Percentiles rank a stretch among this genome's conserved stretches.
These are phyloP conservation scores for Silurus lanzhouensis DNA, from an alignment of 2,797 vertebrate genomes.

Conservation along the genomic window DNA sequence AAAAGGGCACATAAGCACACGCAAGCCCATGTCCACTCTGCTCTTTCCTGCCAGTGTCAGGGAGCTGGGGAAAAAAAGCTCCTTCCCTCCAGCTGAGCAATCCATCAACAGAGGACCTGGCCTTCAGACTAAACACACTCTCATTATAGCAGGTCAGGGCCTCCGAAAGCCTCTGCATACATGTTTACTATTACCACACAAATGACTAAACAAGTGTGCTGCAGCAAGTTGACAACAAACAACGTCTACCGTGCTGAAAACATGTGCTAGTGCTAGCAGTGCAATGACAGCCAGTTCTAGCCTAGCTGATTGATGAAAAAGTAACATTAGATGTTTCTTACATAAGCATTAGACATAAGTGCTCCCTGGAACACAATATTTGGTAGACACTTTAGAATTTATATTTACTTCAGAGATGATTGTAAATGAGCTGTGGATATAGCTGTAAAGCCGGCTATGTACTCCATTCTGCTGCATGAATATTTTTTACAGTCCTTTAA, in stretches of 20 bases:
- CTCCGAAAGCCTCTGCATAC: constrained; percentile 56
- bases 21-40: constrained; percentile 57
- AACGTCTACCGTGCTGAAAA: constrained; percentile 25
- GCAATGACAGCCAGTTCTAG: not conserved
- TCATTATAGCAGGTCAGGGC: constrained; percentile 64
- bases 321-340: not conserved
- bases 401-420: not conserved
- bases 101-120: constrained; percentile 62
- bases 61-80: constrained; percentile 48
- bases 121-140: constrained; percentile 67
- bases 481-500: not conserved
- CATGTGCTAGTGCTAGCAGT: constrained; percentile 9
- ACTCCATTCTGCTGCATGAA: not conserved
- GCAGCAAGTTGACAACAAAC: constrained; percentile 33
- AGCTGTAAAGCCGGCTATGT: not conserved
- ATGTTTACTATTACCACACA: constrained; percentile 61
- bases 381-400: not conserved
- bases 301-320: not conserved
- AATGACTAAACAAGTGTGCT: constrained; percentile 56
- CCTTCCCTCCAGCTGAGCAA: constrained; percentile 57
- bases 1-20: constrained; percentile 58
- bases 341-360: not conserved
- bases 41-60: constrained; percentile 55
- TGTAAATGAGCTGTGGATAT: not conserved
- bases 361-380: not conserved